Base-by-base conservation (phyloP, 2,113 vertebrate species). In the Halcyon malimbica region DNA sequence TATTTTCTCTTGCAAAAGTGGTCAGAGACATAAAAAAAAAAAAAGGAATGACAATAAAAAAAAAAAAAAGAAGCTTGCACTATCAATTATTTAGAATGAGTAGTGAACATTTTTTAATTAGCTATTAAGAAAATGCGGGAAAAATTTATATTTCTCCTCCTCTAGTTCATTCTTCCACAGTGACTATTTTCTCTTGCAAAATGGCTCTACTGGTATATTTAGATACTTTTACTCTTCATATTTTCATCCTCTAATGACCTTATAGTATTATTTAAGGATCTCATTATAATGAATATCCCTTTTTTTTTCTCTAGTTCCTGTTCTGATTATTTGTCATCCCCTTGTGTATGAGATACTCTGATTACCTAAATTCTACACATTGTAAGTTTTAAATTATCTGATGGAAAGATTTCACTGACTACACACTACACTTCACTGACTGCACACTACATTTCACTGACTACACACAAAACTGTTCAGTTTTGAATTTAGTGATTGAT, bases 301-400 rank as follows among this genome's bases (percentile, higher is more conserved):
- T 93, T 96, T 93, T 68, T 3, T 91, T 96, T 90, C 85, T 89
- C 44, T 89, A 44, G 29, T 81, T 94, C 29, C 26, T 48, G 5
- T 71, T 91, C 39, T 93, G 79, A 77, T 87, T 89, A 91, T 92
- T 95, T 93, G 44, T 76, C 68, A 93, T 65, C 16, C 56, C 37
- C 16, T 24, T 2, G 4, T 71, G 85, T 65, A 79, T 67, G 24
- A 92, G 86, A 91, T 86, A 92, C 68, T 93, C 53, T 74, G 44
- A 67, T 96, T 95, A 88, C 56, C 74, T 91, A 60, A 75, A 25
- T 91, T 94, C 56, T 88, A 23, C 53, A 78, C 33, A 50, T 60
- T 73, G 41, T 33, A 92, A 73, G 91, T 97, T 96, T 92, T 76
- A 92, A 94, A 92, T 85, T 92, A 92, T 18, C 51, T 83, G 74